Base-by-base conservation (phyloP, 2,888 invertebrate species). In the Drosophila atripex region DNA sequence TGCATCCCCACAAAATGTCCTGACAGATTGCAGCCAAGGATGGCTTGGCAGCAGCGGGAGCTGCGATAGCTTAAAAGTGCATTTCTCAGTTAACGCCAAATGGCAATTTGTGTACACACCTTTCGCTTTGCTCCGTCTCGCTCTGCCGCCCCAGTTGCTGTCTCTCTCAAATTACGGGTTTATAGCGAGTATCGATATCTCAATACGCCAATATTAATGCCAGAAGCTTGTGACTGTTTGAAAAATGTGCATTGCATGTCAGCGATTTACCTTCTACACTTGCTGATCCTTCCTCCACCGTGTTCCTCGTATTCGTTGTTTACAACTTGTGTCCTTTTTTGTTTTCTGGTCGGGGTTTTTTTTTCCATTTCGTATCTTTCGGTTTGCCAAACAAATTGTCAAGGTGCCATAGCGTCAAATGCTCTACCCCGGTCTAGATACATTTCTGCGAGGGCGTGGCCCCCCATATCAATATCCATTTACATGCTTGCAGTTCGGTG, bases 351-450 rank as follows among this genome's bases (percentile, higher is more conserved):
- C 47, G 32, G 32, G 9, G 32, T 12, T n/a, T n/a, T n/a, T 18
- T 23, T 25, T 51, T 64, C 47, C 63, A 69, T 66, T 71, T 82
- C 14, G 79, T 78, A 74, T 80, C 72, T 74, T 30, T 41, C n/a
- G 53, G 61, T 25, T 70, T 61, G 45, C 41, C 52, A 69, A 71
- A 86, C 76, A 86, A 86, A 82, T 82, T 86, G 85, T 80, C 87
- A 78, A 80, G 80, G 85, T 82, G 87, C 72, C 85, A 86, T 78
- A 65, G 80, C 70, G 80, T 71, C 80, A 84, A 80, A 80, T 78
- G 80, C 59, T 68, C 46, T 69, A 38, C 41, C 65, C 70, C 59
- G 32, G 49, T 52, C 66, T 61, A 21, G 61, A 46, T 53, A 61
- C 52, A 55, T 75, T 59, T 58, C 25, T 49, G 43, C 50, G 51